Base-by-base conservation (phyloP, 2,888 invertebrate species). In the Capitulum mitella region DNA sequence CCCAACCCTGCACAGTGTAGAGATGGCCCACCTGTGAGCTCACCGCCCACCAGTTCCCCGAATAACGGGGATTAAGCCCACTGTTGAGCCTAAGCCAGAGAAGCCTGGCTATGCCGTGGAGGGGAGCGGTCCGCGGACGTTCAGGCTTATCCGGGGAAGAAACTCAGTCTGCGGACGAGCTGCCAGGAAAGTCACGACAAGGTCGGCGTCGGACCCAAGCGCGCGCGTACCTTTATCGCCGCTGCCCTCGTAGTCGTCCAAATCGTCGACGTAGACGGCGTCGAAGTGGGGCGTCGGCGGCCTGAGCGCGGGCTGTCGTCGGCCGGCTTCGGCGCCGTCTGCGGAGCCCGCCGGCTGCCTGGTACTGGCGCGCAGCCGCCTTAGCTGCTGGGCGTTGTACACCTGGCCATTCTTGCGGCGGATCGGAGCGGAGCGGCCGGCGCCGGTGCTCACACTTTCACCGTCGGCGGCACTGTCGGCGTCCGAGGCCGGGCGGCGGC, bases 381-480 rank as follows among this genome's bases (percentile, higher is more conserved):
- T 70, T 10, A 70, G 70, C 40, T 0, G 40, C 70, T 26, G 70
- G 37, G 37, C 3, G 37, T 26, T 16, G 22, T 26, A 19, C 70
- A 29, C 70, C 19, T 22, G 70, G 40, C 70, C 70, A 40, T 70
- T 22, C 37, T 70, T 70, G 40, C 40, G 70, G 2, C 70, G 40
- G 70, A 29, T 26, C 3, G 70, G 70, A 37, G 37, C 70, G 40
- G 70, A 37, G 37, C 70, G 70, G 16, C 37, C 40, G 40, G 14
- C 64, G 32, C 70, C 37, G 37, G 26, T 26, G 70, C 70, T 70
- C 70, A 40, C 70, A 70, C 70, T 70, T 70, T 70, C 70, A 70
- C 70, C 70, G 37, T 19, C 10, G 40, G 26, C 70, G 34, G 40
- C 40, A 70, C 70, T 70, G 70, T 26, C 70, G 64, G 40, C 37